Conservation (phyloP, 2,888 invertebrate genomes). For the Tenthredo livida region DNA sequence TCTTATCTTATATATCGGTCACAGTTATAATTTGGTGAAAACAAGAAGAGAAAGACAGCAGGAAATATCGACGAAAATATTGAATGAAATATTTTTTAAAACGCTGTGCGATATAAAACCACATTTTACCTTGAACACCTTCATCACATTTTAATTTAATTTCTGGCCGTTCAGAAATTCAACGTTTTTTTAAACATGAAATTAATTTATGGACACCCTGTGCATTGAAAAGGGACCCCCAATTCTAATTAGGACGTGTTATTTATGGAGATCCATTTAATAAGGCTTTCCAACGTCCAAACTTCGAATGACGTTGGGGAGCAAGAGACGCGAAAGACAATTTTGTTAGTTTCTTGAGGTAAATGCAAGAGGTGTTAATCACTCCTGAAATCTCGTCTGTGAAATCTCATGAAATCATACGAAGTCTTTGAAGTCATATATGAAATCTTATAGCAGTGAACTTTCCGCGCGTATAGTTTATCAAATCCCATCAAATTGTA, state of each 20-base stretch:
- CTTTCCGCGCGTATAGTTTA: background rate
- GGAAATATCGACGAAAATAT: background rate
- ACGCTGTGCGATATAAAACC: background rate
- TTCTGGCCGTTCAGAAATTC: background rate
- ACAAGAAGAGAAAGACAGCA: background rate
- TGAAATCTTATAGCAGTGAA: background rate
- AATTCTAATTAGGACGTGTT: background rate
- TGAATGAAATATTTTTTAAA: background rate
- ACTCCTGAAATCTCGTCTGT: background rate
- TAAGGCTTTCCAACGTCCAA: background rate
- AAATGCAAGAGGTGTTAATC: background rate
- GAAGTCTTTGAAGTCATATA: background rate
- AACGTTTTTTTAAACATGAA: background rate
- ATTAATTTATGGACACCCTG: conserved; percentile 3
- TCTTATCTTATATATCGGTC: background rate
- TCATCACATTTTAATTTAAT: conserved; percentile 3
- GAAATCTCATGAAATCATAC: background rate
- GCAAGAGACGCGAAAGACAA: background rate
- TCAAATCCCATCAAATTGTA: background rate
- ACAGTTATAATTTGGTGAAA: background rate
- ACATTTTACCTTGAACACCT: conserved; percentile 3
- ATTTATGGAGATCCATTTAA: conserved; percentile 1
- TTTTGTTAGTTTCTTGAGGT: background rate
- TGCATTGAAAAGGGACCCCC: conserved; percentile 3
- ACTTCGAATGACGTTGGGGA: background rate